Evolutionary conservation across 2,797 vertebrate species (phyloP).

Genomic region (Emys orbicularis): DNA sequence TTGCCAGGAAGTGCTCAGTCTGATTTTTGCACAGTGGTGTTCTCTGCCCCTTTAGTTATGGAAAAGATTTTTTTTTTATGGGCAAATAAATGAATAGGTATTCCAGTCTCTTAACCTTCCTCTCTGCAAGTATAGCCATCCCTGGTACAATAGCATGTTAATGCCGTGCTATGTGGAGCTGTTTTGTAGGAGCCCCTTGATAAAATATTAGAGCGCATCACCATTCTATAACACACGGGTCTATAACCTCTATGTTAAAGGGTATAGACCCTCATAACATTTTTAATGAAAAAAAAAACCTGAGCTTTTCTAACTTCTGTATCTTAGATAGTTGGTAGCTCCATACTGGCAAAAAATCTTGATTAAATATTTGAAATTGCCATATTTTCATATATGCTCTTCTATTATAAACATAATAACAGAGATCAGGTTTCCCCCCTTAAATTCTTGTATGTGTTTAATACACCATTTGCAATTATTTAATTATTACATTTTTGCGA

Average conservation of each 20-base stretch:
- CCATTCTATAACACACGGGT: neutral
- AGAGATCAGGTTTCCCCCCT: neutral
- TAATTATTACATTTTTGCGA: constrained; percentile 74
- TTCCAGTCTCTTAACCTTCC: neutral
- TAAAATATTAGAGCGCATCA: neutral
- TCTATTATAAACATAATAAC: neutral
- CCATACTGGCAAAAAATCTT: neutral
- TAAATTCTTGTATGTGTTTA: constrained; percentile 70
- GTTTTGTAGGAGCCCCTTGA: neutral
- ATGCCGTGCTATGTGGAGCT: neutral
- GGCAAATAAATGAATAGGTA: neutral
- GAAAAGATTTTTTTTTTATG: neutral
- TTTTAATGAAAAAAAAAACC: neutral
- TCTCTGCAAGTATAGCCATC: neutral
- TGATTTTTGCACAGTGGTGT: neutral
- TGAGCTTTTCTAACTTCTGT: neutral
- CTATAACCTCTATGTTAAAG: neutral
- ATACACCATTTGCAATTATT: constrained; percentile 57
- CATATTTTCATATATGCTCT: constrained; percentile 24
- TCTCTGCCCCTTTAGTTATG: neutral
- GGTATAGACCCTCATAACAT: neutral
- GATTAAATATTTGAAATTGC: neutral
- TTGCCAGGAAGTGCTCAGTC: neutral
- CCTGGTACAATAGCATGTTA: neutral
- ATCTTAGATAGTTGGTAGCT: neutral